These are phyloP conservation scores for Empis stercorea DNA, from an alignment of 2,888 invertebrate genomes.

Conservation along the genomic window DNA sequence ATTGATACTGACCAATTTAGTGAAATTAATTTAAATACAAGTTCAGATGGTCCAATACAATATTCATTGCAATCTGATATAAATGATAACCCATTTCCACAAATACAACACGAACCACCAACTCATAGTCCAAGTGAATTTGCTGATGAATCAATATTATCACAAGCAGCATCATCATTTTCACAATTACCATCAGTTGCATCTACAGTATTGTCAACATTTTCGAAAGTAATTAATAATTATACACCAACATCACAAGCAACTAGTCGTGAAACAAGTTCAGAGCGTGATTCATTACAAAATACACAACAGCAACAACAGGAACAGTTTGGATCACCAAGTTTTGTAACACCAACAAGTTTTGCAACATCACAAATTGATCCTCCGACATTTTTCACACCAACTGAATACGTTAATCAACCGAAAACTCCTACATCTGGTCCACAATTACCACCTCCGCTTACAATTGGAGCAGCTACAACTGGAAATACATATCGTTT, in stretches of 20 bases:
- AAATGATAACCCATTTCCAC: slow-evolving; percentile 22
- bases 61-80: slow-evolving; percentile 13
- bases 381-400: background rate
- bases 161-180: slow-evolving; percentile 31
- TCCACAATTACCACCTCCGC: slow-evolving; percentile 12
- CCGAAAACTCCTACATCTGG: slow-evolving; percentile 31
- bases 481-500: slow-evolving; percentile 48
- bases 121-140: slow-evolving; percentile 4
- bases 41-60: slow-evolving; percentile 15
- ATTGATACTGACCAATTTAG: slow-evolving; percentile 38
- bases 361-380: too few species aligned
- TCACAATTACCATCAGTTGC: slow-evolving; percentile 48
- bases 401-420: background rate
- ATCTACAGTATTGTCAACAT: slow-evolving; percentile 49
- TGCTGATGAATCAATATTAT: slow-evolving; percentile 25
- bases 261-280: background rate
- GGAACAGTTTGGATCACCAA: background rate
- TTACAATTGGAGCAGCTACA: slow-evolving; percentile 5
- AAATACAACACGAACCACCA: slow-evolving; percentile 19
- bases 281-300: background rate
- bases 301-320: background rate
- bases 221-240: slow-evolving; percentile 30
- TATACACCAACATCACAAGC: slow-evolving; percentile 4
- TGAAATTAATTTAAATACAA: slow-evolving; percentile 39
- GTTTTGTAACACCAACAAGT: too few species aligned